Evolutionary conservation across 2,797 vertebrate species (phyloP).

Genomic region (Manis javanica): DNA sequence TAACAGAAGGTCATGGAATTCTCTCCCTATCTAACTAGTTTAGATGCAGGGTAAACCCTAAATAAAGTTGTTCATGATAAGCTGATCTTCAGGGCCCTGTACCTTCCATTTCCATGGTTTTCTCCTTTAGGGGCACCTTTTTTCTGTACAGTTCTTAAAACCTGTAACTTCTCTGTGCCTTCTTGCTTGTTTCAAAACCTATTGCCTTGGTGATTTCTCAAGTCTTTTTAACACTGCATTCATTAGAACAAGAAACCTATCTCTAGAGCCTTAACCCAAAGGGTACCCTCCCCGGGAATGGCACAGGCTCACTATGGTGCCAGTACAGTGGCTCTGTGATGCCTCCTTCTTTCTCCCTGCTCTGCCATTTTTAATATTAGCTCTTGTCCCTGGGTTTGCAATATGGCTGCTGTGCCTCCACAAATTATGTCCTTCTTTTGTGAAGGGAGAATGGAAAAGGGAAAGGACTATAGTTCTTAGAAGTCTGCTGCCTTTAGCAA

Average conservation of each 20-base stretch:
- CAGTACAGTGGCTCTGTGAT: not conserved
- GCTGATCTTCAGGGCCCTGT: not conserved
- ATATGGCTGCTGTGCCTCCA: not conserved
- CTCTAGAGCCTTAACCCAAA: not conserved
- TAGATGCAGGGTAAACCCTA: conserved; percentile 19
- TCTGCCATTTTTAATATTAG: not conserved
- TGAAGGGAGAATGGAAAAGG: conserved; percentile 14
- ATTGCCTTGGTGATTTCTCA: not conserved
- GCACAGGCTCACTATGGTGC: not conserved
- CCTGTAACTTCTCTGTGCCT: not conserved
- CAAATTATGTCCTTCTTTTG: not conserved
- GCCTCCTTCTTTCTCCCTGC: not conserved
- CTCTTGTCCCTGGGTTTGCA: conserved; percentile 15
- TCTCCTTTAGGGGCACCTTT: not conserved
- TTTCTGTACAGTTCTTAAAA: not conserved
- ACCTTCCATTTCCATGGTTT: conserved; percentile 4
- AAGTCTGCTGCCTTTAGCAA: not conserved
- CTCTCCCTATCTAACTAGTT: conserved; percentile 57
- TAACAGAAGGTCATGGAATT: not conserved
- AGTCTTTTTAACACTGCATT: not conserved
- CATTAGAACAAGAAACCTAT: not conserved
- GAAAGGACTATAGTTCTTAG: not conserved
- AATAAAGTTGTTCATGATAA: conserved; percentile 43
- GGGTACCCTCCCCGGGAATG: not conserved
- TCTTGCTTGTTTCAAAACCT: conserved; percentile 36